Base-by-base conservation (phyloP, 2,113 vertebrate species). In the Mormyrus iriodes region DNA sequence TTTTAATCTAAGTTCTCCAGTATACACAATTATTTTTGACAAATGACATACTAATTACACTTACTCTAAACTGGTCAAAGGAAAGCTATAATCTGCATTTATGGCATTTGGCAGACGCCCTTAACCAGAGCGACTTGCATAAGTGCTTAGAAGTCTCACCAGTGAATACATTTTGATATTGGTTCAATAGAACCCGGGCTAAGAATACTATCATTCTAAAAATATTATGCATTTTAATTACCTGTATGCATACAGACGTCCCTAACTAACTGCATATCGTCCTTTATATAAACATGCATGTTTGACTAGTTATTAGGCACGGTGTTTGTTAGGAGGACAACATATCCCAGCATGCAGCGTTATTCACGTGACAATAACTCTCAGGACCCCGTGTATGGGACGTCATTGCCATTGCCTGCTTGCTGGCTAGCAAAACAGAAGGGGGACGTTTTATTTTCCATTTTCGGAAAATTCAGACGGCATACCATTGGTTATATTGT, bases 341-440 rank as follows among this genome's bases (percentile, higher is more conserved):
- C 92, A 90, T 90, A 73, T 91, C 90, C 91, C 92, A 89, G 61
- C 24, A 91, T 90, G 55, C 86, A 88, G 31, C 88, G 88, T 55
- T 42, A 42, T 49, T 52, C 27, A 42, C 13, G 88, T 31, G 89
- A 89, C 91, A 91, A 90, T 88, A n/a, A 85, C 84, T n/a, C 9
- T 1, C 61, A 69, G 4, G 61, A 83, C 65, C 39, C 49, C 31
- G 12, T 85, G 89, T 90, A 42, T 49, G 10, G 2, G 46, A 17
- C 19, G 69, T 55, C 17, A 3, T 39, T 88, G 17, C 69, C 21
- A 8, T 51, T 88, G 31, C 55, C 39, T 46, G 87, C 39, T 69
- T 48, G 58, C 49, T 55, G 79, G 31, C 19, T 51, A 79, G 51
- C 84, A 84, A 24, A 84, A 48, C 8, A 84, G 39, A 84, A n/a